Evolutionary conservation across 1,140 invertebrate species (phyloP).

Genomic region (Atta texana): DNA sequence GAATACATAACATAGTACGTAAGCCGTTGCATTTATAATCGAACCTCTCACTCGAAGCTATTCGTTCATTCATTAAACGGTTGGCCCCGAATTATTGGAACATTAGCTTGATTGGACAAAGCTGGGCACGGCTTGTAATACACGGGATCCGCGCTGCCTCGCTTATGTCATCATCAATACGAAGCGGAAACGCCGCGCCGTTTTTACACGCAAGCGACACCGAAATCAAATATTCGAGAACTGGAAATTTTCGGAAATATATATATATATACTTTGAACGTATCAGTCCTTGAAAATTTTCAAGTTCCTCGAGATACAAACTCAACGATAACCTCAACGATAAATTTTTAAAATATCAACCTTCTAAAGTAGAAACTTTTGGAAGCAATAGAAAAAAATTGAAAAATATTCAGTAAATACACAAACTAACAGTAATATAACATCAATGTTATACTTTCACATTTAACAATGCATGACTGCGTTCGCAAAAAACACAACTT

Average conservation of each 20-base stretch:
- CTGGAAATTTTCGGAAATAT: background rate
- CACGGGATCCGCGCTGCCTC: slow-evolving; percentile 40
- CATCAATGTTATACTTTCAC: too few relatives aligned
- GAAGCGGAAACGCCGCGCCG: background rate
- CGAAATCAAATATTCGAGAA: slow-evolving; percentile 7
- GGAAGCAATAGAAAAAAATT: background rate
- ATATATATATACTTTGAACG: background rate
- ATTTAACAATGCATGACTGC: too few relatives aligned
- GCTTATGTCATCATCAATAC: slow-evolving; percentile 41
- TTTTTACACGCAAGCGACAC: slow-evolving; percentile 12
- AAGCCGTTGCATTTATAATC: slow-evolving; percentile 48
- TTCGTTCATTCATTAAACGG: slow-evolving; percentile 77
- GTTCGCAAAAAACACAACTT: too few relatives aligned
- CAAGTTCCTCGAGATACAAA: background rate
- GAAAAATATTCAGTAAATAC: too few relatives aligned
- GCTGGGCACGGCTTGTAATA: slow-evolving; percentile 80
- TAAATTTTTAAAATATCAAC: background rate
- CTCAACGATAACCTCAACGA: too few relatives aligned
- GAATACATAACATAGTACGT: slow-evolving; percentile 37
- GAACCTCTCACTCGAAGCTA: slow-evolving; percentile 71
- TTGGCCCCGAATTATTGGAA: slow-evolving; percentile 83
- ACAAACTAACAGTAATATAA: too few relatives aligned
- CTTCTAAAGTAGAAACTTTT: background rate
- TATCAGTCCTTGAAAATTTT: background rate
- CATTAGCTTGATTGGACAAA: slow-evolving; percentile 85